Conservation (phyloP, 2,888 invertebrate genomes). For the Synanthedon formicaeformis region DNA sequence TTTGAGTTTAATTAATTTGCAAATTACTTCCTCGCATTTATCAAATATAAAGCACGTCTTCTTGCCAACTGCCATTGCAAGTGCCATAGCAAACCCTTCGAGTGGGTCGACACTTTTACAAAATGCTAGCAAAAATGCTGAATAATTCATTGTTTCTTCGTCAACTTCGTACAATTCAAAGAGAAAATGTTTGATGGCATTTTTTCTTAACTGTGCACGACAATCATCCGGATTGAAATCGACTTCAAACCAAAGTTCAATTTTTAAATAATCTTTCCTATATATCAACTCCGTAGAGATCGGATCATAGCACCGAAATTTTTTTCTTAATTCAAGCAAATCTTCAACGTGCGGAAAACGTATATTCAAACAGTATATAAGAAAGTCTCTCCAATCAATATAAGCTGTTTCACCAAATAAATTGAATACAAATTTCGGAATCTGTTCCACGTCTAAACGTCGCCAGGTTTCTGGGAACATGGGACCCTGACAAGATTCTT, state of each 20-base stretch:
- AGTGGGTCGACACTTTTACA: constrained; percentile 70
- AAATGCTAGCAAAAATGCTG: constrained; percentile 72
- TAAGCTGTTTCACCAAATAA: constrained; percentile 69
- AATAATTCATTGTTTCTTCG: constrained; percentile 68
- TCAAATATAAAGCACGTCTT: constrained; percentile 54
- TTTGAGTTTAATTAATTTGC: constrained; percentile 44
- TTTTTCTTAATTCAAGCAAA: constrained; percentile 56
- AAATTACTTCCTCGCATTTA: constrained; percentile 61
- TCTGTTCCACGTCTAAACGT: constrained; percentile 44
- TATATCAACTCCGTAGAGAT: constrained; percentile 39
- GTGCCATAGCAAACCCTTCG: constrained; percentile 69
- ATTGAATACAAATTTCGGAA: constrained; percentile 46
- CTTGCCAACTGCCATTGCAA: constrained; percentile 69
- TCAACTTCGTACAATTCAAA: constrained; percentile 66
- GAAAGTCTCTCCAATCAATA: constrained; percentile 76
- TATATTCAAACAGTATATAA: constrained; percentile 70
- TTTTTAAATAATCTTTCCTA: constrained; percentile 35
- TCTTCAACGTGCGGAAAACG: constrained; percentile 67
- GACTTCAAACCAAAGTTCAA: constrained; percentile 50
- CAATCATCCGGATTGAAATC: constrained; percentile 32
- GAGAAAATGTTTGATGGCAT: constrained; percentile 66
- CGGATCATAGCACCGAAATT: constrained; percentile 58
- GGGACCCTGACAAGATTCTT: constrained; percentile 44
- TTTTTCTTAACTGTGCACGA: constrained; percentile 29
- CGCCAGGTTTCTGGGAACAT: constrained; percentile 51